Base-by-base conservation (phyloP, 2,888 invertebrate species). In the Drosophila subquinaria region DNA sequence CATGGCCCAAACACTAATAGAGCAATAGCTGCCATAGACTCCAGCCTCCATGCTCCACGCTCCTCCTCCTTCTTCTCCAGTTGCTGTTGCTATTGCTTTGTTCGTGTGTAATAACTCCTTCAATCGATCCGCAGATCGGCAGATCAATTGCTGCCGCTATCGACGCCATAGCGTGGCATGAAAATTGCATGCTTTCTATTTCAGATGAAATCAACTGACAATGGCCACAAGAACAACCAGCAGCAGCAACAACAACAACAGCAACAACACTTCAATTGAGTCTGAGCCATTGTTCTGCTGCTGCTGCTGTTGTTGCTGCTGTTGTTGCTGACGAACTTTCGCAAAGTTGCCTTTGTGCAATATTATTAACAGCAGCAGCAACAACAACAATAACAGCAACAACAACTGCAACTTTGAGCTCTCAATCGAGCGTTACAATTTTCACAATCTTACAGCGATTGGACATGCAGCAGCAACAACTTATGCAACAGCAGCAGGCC, bases 341-440 rank as follows among this genome's bases (percentile, higher is more conserved):
- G 83, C 83, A 83, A 80, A 81, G 66, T 45, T 81, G 67, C 89
- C 88, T 85, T 88, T 85, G 88, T 89, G 88, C 88, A 88, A 84
- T 84, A 84, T 84, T 84, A 84, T 89, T 89, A 89, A 87, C 79
- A 76, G 55, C 76, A 76, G 59, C 81, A 79, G 13, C 66, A 66
- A 13, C 55, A 60, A 50, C 69, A 17, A 17, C 17, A 17, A 17
- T 17, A 17, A 45, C 56, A 57, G 36, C 56, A 48, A 50, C 57
- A 64, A 55, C 60, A 65, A 20, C 69, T 53, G 62, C 69, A 84
- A 72, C 79, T 79, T 86, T 86, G 90, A 86, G 90, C 90, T 86
- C 90, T 86, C 86, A 90, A 86, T 86, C 80, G 86, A 88, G 88
- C 89, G 89, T 90, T 86, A 86, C 89, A 86, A 88, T 90, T 84